Conservation (phyloP, 1,140 invertebrate species). For the Theocolax elegans region DNA sequence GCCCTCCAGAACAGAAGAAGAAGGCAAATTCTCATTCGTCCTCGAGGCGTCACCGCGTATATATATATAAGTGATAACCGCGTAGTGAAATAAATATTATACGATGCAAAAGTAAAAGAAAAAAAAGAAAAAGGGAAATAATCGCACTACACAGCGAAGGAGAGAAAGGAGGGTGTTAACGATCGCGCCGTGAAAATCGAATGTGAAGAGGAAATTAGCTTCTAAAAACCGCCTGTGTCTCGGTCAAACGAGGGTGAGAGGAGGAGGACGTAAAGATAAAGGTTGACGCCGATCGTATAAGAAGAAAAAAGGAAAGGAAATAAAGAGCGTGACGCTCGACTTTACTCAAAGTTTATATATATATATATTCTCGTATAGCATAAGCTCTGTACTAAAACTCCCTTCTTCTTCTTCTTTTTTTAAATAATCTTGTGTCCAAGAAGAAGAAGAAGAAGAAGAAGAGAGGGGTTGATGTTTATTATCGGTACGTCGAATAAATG, state of each 20-base stretch:
- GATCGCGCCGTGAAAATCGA: conserved; percentile 59
- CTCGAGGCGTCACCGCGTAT: conserved; percentile 1
- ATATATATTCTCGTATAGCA: no score
- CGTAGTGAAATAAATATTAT: conserved; percentile 60
- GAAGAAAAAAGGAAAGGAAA: neutral
- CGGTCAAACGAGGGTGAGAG: neutral
- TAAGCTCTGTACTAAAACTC: conserved; percentile 51
- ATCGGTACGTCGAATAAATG: conserved; percentile 43
- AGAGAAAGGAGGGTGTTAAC: conserved; percentile 42
- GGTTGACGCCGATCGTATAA: conserved; percentile 34
- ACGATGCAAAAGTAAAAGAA: conserved; percentile 50
- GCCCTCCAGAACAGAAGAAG: neutral
- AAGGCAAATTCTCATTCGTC: conserved; percentile 30
- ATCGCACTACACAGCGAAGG: neutral
- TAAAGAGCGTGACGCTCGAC: conserved; percentile 30
- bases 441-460: no score
- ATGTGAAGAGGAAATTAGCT: conserved; percentile 61
- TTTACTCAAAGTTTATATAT: conserved; percentile 54
- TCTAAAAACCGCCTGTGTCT: conserved; percentile 35
- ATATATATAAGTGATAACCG: conserved; percentile 55
- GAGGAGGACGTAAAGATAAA: conserved; percentile 56
- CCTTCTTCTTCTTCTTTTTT: no score
- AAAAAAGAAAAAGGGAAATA: conserved; percentile 34
- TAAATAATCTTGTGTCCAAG: no score
- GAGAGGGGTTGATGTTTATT: conserved; percentile 53